Conservation (phyloP, 2,113 vertebrate genomes). For the Fulica atra region DNA sequence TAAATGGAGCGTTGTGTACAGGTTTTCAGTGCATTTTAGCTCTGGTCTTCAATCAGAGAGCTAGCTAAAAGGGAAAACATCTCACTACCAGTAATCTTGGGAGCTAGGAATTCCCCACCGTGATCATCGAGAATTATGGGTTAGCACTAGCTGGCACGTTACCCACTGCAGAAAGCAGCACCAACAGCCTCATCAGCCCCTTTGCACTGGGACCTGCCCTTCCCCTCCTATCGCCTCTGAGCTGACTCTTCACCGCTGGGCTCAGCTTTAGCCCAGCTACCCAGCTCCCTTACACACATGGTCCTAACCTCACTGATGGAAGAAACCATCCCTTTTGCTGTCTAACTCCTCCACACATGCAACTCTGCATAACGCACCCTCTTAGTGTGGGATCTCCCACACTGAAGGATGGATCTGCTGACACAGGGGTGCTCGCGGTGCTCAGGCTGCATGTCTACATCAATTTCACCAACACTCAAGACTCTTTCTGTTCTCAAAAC, state of each 20-base stretch:
- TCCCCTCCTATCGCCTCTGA: not conserved
- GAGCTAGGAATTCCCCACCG: not conserved
- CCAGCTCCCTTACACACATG: not conserved
- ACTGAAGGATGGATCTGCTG: not conserved
- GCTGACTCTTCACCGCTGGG: not conserved
- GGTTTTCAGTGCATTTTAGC: not conserved
- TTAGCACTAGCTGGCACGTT: not conserved
- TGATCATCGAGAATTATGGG: not conserved
- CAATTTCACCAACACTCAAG: not conserved
- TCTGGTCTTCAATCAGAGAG: not conserved
- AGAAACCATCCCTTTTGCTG: not conserved
- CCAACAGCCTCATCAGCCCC: not conserved
- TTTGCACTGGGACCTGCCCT: not conserved
- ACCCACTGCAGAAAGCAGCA: not conserved
- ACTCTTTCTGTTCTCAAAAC: not conserved
- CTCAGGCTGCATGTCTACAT: not conserved
- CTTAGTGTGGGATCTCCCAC: accelerated
- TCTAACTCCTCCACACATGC: not conserved
- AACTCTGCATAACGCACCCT: accelerated
- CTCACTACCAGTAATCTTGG: not conserved
- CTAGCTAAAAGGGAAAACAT: not conserved
- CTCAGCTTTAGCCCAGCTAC: not conserved
- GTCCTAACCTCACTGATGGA: not conserved
- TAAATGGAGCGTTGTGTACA: not conserved
- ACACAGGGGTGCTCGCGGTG: accelerated